These are phyloP conservation scores for Natator depressus DNA, from an alignment of 2,113 vertebrate species.

Conservation along the genomic window DNA sequence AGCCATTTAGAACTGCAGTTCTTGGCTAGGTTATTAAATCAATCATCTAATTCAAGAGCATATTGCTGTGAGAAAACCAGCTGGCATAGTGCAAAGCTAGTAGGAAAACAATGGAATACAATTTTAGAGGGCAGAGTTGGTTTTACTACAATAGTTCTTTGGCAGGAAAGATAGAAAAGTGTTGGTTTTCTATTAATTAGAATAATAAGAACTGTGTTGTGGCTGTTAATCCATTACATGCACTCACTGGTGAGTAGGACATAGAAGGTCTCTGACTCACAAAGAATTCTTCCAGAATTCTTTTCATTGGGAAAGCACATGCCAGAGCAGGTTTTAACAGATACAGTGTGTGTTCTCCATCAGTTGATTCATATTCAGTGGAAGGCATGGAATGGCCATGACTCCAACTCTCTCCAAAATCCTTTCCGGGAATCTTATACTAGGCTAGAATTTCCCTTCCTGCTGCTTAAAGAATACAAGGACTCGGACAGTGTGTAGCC, in stretches of 20 bases:
- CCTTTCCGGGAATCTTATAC: neutral
- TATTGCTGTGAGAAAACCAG: slow-evolving; percentile 70
- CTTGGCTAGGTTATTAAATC: slow-evolving; percentile 66
- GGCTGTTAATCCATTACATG: neutral
- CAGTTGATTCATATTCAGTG: neutral
- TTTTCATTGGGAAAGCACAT: neutral
- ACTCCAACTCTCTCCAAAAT: rapidly evolving
- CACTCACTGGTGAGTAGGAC: neutral
- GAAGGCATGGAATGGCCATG: neutral
- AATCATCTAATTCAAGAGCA: slow-evolving; percentile 71
- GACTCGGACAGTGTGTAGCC: rapidly evolving
- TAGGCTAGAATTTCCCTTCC: neutral
- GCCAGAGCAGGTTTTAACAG: neutral
- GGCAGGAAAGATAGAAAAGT: neutral
- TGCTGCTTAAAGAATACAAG: neutral
- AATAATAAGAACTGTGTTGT: neutral
- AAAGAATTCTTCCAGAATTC: neutral
- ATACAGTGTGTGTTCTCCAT: neutral
- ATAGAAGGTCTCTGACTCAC: neutral
- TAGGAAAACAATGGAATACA: slow-evolving; percentile 4
- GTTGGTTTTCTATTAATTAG: slow-evolving; percentile 30
- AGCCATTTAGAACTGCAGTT: slow-evolving; percentile 57
- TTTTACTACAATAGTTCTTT: slow-evolving; percentile 29
- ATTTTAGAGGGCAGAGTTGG: slow-evolving; percentile 40
- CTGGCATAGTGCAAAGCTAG: slow-evolving; percentile 52